Evolutionary conservation across 2,888 invertebrate species (phyloP), one percentile per base, ranked within the genome.

Genomic region (Marronus borbonicus): DNA sequence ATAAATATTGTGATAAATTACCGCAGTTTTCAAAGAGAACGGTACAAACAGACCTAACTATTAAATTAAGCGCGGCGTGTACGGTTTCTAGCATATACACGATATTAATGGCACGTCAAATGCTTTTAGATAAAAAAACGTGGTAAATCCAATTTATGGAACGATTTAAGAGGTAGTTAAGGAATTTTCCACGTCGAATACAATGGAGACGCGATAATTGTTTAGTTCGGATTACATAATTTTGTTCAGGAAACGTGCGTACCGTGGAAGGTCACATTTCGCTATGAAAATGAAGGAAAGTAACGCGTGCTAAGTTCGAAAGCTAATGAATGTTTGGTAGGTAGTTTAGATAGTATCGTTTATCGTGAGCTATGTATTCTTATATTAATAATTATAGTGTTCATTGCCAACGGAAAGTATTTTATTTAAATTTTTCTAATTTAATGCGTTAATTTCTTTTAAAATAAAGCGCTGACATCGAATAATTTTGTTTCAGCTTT

Each of bases 401-500:
- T 20, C 17, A 14, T 50, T 50, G 28, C 31, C 31, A 31, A 31
- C 3, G 31, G 31, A 31, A 31, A 31, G 31, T 31, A 31, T 31
- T 31, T 31, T 31, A 31, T 31, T 31, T 31, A 4, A 31, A 4
- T 31, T 31, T 31, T 31, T 31, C 31, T 5, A 5, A 31, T 31
- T 31, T 31, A 31, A 31, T 24, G 1, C 24, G 24, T 24, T 1
- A 24, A 24, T 24, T 24, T 50, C 8, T 20, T 20, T 24, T 14
- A 24, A 52, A 58, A 8, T 75, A 39, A 66, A 65, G n/a, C 31
- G 10, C 28, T n/a, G 14, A 28, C 36, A 3, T 20, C 4, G 31
- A 14, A n/a, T 12, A 39, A 36, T 82, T 80, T 82, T 83, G 80
- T 89, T 90, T 24, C 89, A 95, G 95, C 87, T 95, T 60, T 95